phyloP scores from a whole-genome alignment of 2,113 vertebrate species.

The Gnathonemus longibarbis region DNA sequence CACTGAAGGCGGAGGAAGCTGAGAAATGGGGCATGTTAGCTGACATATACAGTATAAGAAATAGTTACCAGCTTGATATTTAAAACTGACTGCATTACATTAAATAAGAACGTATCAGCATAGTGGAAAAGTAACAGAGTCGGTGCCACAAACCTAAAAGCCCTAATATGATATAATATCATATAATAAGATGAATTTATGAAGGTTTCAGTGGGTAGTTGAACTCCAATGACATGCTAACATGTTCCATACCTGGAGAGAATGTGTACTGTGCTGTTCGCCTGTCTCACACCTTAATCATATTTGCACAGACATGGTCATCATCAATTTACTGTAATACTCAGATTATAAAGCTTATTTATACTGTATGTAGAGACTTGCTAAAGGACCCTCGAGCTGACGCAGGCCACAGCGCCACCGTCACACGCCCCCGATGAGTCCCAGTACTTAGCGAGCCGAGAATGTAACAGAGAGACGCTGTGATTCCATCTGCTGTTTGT shows the following conservation, averaged over 20 bases:
- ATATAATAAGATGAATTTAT: neutral
- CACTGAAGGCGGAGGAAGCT: neutral
- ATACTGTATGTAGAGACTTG: neutral
- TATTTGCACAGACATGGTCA: neutral
- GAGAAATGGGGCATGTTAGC: neutral
- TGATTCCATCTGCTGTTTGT: slow-evolving; percentile 6
- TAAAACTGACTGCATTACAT: neutral
- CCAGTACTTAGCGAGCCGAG: neutral
- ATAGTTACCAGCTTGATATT: neutral
- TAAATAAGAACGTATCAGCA: neutral
- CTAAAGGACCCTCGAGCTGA: neutral
- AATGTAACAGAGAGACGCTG: neutral
- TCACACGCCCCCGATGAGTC: neutral
- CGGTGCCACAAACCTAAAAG: neutral
- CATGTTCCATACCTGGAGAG: neutral
- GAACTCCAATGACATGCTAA: neutral
- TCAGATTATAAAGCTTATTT: neutral
- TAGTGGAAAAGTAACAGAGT: neutral
- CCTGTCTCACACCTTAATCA: neutral
- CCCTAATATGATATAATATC: neutral
- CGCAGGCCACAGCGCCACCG: neutral
- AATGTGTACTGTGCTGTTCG: neutral
- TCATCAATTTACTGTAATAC: neutral
- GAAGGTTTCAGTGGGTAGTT: neutral
- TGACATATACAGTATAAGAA: neutral